A percentile compares a stretch with the other conserved stretches of the same genome.
phyloP scores from a whole-genome alignment of 1,140 invertebrate species.

The Pristionchus pacificus region DNA sequence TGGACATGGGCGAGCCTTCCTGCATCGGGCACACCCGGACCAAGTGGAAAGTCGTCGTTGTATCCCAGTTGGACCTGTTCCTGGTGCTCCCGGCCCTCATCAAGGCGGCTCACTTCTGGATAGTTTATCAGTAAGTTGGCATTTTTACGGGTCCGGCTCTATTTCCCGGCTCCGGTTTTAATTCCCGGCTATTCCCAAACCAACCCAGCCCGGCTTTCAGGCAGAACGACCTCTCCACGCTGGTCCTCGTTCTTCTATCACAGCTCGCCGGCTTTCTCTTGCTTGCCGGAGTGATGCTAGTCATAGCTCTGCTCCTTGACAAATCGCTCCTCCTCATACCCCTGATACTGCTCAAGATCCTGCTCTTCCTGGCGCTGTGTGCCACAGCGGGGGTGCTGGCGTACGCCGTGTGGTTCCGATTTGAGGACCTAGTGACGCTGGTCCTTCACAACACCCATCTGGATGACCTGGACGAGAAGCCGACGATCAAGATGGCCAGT shows the following conservation, averaged over 20 bases:
- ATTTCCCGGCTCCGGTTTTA: too few relatives aligned
- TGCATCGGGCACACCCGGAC: neutral
- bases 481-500: neutral
- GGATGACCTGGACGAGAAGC: neutral
- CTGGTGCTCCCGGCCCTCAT: neutral
- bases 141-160: too few relatives aligned
- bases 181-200: too few relatives aligned
- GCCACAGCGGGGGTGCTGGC: neutral
- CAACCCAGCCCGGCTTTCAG: neutral
- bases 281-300: neutral
- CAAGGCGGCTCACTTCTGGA: neutral
- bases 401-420: neutral
- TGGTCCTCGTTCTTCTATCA: neutral
- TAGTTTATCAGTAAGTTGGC: neutral
- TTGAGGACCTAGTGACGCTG: neutral
- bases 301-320: neutral
- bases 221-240: neutral
- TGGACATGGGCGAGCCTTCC: neutral
- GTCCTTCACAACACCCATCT: neutral
- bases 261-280: neutral
- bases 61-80: neutral
- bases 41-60: neutral
- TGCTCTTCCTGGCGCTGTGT: neutral
- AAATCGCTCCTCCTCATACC: neutral
- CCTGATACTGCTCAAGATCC: neutral